phyloP scores from a whole-genome alignment of 2,888 invertebrate species.

The Capitulum mitella region DNA sequence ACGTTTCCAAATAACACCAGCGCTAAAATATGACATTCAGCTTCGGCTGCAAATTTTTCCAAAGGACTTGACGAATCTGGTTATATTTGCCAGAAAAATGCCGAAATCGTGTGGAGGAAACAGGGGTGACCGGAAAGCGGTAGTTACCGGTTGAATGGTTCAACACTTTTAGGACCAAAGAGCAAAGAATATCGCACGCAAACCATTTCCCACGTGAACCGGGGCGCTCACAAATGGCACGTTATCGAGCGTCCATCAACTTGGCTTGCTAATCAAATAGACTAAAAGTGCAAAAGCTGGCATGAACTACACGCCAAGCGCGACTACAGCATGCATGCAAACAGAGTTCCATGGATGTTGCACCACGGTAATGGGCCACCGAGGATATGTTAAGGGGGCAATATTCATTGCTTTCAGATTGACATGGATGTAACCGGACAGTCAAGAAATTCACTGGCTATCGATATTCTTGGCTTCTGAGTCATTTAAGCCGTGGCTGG shows the following conservation, averaged over 20 bases:
- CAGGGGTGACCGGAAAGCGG: neutral
- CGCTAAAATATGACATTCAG: too few relatives aligned
- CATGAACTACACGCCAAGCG: neutral
- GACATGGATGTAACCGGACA: too few relatives aligned
- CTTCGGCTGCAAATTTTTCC: too few relatives aligned
- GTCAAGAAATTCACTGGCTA: too few relatives aligned
- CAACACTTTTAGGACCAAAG: neutral
- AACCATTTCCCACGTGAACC: conserved; percentile 8
- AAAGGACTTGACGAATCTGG: too few relatives aligned
- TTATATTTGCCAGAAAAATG: neutral
- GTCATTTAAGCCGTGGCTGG: too few relatives aligned
- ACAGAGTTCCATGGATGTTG: too few relatives aligned
- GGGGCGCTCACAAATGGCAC: neutral
- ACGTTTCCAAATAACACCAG: too few relatives aligned
- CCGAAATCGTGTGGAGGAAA: neutral
- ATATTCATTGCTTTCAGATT: too few relatives aligned
- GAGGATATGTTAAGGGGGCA: too few relatives aligned
- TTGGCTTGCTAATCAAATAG: neutral
- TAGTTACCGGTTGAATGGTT: neutral
- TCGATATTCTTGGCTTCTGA: too few relatives aligned
- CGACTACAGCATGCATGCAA: neutral
- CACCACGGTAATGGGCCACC: too few relatives aligned
- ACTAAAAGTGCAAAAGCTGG: neutral
- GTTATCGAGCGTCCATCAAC: neutral
- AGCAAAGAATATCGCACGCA: conserved; percentile 17